These are phyloP conservation scores for Nymphalis c-album DNA, from an alignment of 2,888 invertebrate genomes.

Conservation along the genomic window DNA sequence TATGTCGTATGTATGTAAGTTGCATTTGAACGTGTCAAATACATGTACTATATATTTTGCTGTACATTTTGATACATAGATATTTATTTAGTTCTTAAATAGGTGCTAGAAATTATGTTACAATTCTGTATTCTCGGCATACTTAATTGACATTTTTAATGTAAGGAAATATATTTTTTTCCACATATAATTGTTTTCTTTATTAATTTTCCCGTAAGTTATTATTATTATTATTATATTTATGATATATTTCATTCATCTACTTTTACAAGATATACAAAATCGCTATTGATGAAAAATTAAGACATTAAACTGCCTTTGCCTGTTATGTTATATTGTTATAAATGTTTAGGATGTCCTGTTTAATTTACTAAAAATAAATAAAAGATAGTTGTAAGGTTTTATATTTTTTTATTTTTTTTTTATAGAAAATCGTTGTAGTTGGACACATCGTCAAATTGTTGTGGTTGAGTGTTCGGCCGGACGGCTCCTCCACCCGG, in stretches of 20 bases:
- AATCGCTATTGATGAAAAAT: no score
- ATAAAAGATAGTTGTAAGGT: not conserved
- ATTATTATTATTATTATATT: no score
- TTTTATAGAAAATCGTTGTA: conserved; percentile 59
- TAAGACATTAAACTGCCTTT: no score
- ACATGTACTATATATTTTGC: conserved; percentile 16
- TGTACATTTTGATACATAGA: conserved; percentile 22
- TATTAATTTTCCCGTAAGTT: not conserved
- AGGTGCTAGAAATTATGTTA: conserved; percentile 19
- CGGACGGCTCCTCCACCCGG: conserved; percentile 60
- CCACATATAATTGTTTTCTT: not conserved
- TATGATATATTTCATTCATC: no score
- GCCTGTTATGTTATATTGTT: no score
- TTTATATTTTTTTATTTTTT: conserved; percentile 7
- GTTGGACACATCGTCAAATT: conserved; percentile 72
- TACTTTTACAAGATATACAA: no score
- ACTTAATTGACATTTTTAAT: conserved; percentile 17
- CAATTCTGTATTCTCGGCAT: conserved; percentile 20
- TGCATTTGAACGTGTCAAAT: conserved; percentile 18
- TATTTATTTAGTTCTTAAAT: conserved; percentile 7
- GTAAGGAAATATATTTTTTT: conserved; percentile 28
- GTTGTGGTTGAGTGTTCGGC: conserved; percentile 63
- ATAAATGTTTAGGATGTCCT: not conserved
- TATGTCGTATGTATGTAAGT: conserved; percentile 7
- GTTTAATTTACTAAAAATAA: not conserved